These are phyloP conservation scores for Salticus scenicus DNA, from an alignment of 2,888 invertebrate genomes.

Conservation along the genomic window DNA sequence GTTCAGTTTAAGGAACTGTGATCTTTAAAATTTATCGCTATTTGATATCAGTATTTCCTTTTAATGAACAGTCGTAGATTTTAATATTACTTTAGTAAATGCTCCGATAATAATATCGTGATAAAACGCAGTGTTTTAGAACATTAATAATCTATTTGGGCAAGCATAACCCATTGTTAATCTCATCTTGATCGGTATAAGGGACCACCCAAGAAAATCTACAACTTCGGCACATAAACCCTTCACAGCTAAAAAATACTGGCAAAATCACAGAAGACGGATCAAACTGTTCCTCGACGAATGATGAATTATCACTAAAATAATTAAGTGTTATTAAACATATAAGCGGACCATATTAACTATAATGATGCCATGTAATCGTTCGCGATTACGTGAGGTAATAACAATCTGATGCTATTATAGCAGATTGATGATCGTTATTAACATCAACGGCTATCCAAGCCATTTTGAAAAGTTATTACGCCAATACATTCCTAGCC, in stretches of 20 bases:
- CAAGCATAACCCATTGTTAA: no score
- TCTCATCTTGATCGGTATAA: no score
- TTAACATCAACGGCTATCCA: slow-evolving; percentile 43
- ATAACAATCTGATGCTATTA: slow-evolving; percentile 58
- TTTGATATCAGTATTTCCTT: no score
- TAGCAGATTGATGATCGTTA: slow-evolving; percentile 59
- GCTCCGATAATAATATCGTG: no score
- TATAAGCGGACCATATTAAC: slow-evolving; percentile 54
- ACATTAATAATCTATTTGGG: no score
- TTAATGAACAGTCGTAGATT: no score
- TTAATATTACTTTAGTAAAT: no score
- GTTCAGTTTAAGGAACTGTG: no score
- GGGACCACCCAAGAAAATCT: not conserved
- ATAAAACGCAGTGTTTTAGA: no score
- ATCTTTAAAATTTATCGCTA: no score
- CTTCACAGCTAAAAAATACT: not conserved
- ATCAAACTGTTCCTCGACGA: slow-evolving; percentile 41
- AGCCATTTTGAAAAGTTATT: slow-evolving; percentile 15
- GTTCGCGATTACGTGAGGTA: slow-evolving; percentile 62
- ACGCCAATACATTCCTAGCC: not conserved
- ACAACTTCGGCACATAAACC: no score
- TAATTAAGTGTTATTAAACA: slow-evolving; percentile 66
- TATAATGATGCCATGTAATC: slow-evolving; percentile 65
- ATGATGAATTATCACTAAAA: slow-evolving; percentile 64
- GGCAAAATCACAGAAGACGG: slow-evolving; percentile 28